Evolutionary conservation across 2,888 invertebrate species (phyloP), one percentile per base, ranked within the genome.

Genomic region (Lithophane semibrunnea): DNA sequence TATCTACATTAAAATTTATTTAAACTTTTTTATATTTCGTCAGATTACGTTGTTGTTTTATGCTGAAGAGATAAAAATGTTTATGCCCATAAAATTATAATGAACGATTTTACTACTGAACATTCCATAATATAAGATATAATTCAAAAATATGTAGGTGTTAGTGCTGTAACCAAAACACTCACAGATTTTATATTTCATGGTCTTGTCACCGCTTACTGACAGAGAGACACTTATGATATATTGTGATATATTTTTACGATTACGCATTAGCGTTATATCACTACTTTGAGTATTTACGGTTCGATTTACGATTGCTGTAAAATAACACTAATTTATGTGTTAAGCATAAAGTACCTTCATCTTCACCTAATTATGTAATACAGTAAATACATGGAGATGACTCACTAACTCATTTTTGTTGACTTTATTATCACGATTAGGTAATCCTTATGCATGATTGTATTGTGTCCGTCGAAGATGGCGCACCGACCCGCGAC

Each of bases 231-330:
- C 74, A 76, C 83, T 86, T 83, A 77, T 75, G 80, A 68, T 64
- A 83, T 89, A 86, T 83, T 88, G 86, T 84, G 86, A 86, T 84
- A 76, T 88, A 85, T 82, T 81, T 88, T 88, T 87, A 89, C 69
- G 86, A 87, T 72, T 65, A 18, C 71, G 73, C 73, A 80, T 79
- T 82, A 74, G 70, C 72, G 79, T 86, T 74, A 87, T 83, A 78
- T 75, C 83, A 80, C 12, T 54, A 24, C 9, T 68, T 44, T 60
- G 24, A 75, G 12, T 47, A 29, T 24, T 54, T 37, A 84, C 66
- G 24, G n/a, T 47, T 47, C 13, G 18, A 79, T 67, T 72, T 67
- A 73, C 7, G 13, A 54, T 21, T 64, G 29, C 24, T 44, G 18
- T 79, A 54, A 63, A 49, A 81, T 37, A 47, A 37, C 13, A 65